A percentile compares a stretch with the other conserved stretches of the same genome.
phyloP scores from a whole-genome alignment of 2,113 vertebrate genomes.

The Dolichallabes microphthalmus region DNA sequence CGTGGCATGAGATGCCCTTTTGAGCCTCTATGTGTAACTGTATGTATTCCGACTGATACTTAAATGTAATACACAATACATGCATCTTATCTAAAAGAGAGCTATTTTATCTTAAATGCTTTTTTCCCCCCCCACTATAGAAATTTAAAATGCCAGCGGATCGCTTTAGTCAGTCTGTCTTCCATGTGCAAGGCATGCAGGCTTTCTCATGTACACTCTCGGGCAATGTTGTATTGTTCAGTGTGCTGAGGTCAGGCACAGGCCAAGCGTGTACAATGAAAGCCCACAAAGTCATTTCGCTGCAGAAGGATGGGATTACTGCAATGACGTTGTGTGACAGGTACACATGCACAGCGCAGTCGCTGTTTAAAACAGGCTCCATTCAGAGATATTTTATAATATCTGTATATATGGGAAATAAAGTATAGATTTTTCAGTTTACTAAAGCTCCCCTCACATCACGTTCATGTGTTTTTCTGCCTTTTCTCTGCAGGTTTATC shows the following conservation, averaged over 20 bases:
- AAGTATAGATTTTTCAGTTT: not conserved
- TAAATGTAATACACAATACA: not conserved
- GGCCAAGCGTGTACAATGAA: constrained; percentile 43
- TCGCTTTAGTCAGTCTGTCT: constrained; percentile 77
- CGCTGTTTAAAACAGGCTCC: not conserved
- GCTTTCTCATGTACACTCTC: constrained; percentile 73
- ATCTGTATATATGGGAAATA: not conserved
- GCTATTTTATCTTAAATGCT: too few species aligned
- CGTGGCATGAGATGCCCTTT: not conserved
- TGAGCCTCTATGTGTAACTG: not conserved
- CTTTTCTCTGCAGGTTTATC: constrained; percentile 71
- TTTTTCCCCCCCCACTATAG: constrained; percentile 53
- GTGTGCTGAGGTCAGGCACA: not conserved
- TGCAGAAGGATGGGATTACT: constrained; percentile 80
- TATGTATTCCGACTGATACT: not conserved
- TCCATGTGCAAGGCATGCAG: constrained; percentile 71
- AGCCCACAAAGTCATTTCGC: constrained; percentile 68
- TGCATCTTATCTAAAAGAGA: not conserved
- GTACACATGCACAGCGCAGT: constrained; percentile 59
- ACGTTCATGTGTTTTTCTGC: not conserved
- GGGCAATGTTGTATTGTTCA: constrained; percentile 83
- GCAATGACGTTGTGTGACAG: constrained; percentile 74
- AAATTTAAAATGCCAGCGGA: constrained; percentile 72
- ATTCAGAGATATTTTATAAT: not conserved
- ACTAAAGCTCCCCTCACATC: not conserved